Evolutionary conservation across 2,113 vertebrate genomes (phyloP).

Genomic region (Origma solitaria): DNA sequence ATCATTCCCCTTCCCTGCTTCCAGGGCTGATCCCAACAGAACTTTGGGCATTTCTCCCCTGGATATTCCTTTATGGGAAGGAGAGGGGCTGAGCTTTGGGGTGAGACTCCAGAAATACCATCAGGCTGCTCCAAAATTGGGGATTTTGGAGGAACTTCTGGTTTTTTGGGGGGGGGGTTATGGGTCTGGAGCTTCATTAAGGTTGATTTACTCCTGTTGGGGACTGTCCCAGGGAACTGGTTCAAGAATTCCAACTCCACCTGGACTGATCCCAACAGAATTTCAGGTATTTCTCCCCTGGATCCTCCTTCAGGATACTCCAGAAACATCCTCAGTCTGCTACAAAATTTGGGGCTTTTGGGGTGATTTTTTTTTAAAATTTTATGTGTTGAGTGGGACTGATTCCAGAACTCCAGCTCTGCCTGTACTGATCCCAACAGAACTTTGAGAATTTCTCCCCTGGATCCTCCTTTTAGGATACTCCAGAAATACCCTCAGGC

Average conservation of each 20-base stretch:
- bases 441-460: too few species aligned
- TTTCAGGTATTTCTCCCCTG: neutral
- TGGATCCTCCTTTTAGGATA: too few species aligned
- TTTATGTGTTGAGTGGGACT: too few species aligned
- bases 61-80: neutral
- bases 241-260: neutral
- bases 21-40: neutral
- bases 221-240: neutral
- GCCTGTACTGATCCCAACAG: too few species aligned
- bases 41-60: neutral
- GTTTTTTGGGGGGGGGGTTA: too few species aligned
- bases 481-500: too few species aligned
- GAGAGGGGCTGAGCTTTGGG: neutral
- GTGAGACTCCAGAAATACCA: neutral
- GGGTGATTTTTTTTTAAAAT: too few species aligned
- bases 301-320: neutral
- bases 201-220: too few species aligned
- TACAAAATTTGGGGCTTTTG: fast-evolving
- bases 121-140: too few species aligned
- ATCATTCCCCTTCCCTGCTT: fast-evolving
- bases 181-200: too few species aligned
- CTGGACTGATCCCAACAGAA: neutral
- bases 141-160: too few species aligned
- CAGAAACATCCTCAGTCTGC: neutral
- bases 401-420: too few species aligned